These are phyloP conservation scores for Pipistrellus kuhlii DNA, from an alignment of 2,797 vertebrate genomes.

Conservation along the genomic window DNA sequence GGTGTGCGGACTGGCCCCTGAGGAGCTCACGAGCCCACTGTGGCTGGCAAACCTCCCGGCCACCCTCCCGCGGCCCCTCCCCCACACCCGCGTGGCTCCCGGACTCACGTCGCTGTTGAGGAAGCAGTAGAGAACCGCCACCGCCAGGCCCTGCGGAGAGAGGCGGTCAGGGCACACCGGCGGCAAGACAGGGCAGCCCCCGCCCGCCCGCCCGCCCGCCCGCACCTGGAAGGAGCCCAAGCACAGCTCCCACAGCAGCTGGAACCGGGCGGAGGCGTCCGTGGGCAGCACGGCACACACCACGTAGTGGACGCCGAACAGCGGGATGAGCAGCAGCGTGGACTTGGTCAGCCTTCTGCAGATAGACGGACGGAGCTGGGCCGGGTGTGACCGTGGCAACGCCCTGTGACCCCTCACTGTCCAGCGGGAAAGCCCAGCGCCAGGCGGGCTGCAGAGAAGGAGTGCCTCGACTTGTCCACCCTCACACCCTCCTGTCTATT, in stretches of 20 bases:
- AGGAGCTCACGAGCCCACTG: too few relatives aligned
- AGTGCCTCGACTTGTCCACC: background rate
- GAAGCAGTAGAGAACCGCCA: slow-evolving; percentile 96
- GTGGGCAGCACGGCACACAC: slow-evolving; percentile 91
- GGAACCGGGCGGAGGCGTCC: slow-evolving; percentile 89
- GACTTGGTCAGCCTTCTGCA: slow-evolving; percentile 95
- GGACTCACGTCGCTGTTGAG: slow-evolving; percentile 96
- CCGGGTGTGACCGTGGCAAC: background rate
- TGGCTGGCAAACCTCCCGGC: too few relatives aligned
- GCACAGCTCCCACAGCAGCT: slow-evolving; percentile 94
- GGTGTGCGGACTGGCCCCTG: accelerated
- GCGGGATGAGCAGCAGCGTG: slow-evolving; percentile 93
- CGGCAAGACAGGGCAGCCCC: too few relatives aligned
- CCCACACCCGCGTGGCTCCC: too few relatives aligned
- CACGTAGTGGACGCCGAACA: slow-evolving; percentile 95
- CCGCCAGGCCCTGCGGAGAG: slow-evolving; percentile 93
- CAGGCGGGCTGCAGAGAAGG: background rate
- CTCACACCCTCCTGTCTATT: background rate
- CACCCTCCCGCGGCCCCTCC: too few relatives aligned
- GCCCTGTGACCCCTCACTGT: background rate
- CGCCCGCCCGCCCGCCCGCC: accelerated
- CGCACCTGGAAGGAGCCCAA: slow-evolving; percentile 95
- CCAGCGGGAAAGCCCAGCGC: background rate
- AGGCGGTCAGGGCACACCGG: background rate
- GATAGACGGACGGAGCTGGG: background rate